phyloP scores from a whole-genome alignment of 2,888 invertebrate species.

The Metacarcinus magister region DNA sequence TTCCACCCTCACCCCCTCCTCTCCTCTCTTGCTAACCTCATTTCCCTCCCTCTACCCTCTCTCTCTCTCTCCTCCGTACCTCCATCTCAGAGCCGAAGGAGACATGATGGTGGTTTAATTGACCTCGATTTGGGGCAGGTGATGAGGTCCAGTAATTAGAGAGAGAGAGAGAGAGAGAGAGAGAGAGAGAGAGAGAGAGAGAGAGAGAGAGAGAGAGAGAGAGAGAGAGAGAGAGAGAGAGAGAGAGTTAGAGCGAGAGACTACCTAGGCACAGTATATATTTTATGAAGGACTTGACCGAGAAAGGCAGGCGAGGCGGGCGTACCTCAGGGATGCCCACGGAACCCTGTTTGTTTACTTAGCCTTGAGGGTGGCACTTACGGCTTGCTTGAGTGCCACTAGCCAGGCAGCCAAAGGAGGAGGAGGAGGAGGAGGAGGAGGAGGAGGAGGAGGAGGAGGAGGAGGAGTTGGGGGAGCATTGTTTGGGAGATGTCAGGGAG shows the following conservation, averaged over 20 bases:
- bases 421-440: background rate
- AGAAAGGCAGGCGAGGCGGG: no score
- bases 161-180: no score
- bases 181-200: no score
- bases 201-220: no score
- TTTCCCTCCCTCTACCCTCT: background rate
- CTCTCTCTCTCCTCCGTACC: background rate
- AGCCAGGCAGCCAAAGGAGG: background rate
- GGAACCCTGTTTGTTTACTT: background rate
- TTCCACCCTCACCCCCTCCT: slow-evolving; percentile 18
- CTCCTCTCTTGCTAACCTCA: background rate
- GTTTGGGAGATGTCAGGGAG: slow-evolving; percentile 7
- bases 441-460: background rate
- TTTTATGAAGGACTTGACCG: no score
- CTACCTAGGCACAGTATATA: no score
- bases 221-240: no score
- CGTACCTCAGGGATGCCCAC: background rate
- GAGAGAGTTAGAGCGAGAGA: no score
- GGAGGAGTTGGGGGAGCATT: background rate
- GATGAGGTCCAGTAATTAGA: no score
- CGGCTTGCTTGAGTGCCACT: slow-evolving; percentile 19
- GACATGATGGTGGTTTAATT: no score
- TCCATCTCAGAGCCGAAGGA: background rate
- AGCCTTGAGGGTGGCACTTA: background rate
- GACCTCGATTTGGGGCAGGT: no score